Conservation (phyloP, 1,140 invertebrate species). For the Himalopsyche phryganea region DNA sequence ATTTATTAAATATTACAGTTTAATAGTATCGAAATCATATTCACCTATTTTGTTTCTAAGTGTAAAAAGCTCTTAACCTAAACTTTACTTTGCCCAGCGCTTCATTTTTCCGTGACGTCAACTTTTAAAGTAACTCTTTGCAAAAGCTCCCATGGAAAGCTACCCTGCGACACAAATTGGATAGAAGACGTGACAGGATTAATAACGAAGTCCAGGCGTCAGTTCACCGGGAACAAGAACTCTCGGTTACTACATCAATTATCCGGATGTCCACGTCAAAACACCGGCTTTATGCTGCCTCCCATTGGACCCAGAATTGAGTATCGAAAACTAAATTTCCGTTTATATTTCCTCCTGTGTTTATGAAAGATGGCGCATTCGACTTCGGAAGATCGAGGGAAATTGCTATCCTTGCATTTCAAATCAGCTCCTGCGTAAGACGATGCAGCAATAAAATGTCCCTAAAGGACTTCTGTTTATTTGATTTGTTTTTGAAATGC, state of each 20-base stretch:
- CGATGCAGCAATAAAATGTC: too few species aligned
- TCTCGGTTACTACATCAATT: slow-evolving; percentile 8
- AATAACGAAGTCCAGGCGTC: neutral
- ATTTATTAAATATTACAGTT: too few species aligned
- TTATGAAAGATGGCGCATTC: too few species aligned
- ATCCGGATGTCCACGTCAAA: slow-evolving; percentile 22
- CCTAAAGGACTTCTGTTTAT: too few species aligned
- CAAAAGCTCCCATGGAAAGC: slow-evolving; percentile 2
- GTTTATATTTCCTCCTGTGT: slow-evolving; percentile 14
- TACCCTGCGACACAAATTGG: slow-evolving; percentile 29
- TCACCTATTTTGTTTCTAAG: too few species aligned
- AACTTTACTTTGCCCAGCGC: neutral
- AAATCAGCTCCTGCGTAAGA: too few species aligned
- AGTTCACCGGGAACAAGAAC: too few species aligned
- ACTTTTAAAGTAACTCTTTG: slow-evolving; percentile 21
- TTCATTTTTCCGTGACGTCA: slow-evolving; percentile 30
- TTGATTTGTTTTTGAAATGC: too few species aligned
- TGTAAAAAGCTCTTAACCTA: too few species aligned
- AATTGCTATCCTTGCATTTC: too few species aligned
- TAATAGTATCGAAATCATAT: too few species aligned
- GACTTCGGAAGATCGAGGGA: too few species aligned
- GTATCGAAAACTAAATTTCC: slow-evolving; percentile 24
- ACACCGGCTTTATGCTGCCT: slow-evolving; percentile 3
- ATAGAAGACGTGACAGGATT: slow-evolving; percentile 28
- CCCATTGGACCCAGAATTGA: neutral